phyloP scores from a whole-genome alignment of 2,113 vertebrate genomes.

The Emberiza fucata region DNA sequence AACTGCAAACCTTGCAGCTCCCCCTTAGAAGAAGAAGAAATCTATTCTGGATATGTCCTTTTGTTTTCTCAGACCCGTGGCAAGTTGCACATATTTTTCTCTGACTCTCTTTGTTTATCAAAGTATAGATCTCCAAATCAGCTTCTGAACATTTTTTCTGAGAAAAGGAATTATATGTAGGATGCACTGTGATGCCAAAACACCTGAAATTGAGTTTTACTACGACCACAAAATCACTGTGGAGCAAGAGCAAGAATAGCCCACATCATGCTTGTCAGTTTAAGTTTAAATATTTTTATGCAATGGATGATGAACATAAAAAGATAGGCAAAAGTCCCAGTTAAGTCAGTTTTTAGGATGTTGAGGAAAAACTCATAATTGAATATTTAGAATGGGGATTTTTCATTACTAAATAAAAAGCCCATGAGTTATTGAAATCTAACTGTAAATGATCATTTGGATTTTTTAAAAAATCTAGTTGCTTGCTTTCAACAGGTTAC shows the following conservation, averaged over 20 bases:
- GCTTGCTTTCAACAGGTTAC: neutral
- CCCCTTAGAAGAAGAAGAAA: neutral
- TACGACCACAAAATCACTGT: neutral
- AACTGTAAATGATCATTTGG: neutral
- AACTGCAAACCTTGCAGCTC: neutral
- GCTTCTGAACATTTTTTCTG: neutral
- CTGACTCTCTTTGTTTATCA: neutral
- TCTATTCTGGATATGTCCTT: neutral
- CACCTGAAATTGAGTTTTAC: neutral
- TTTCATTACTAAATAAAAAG: neutral
- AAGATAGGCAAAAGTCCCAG: neutral
- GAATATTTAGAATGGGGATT: neutral
- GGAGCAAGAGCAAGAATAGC: neutral
- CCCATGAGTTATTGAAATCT: neutral
- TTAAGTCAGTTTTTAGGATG: neutral
- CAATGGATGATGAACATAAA: neutral
- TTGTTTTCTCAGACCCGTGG: accelerated
- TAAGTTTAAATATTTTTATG: neutral
- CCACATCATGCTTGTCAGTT: neutral
- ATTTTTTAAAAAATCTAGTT: neutral
- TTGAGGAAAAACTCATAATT: neutral
- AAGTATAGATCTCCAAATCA: neutral
- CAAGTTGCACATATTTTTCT: neutral
- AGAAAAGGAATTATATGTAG: neutral
- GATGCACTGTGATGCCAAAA: neutral